Conservation (phyloP, 2,888 invertebrate genomes). For the Keiferia lycopersicella region DNA sequence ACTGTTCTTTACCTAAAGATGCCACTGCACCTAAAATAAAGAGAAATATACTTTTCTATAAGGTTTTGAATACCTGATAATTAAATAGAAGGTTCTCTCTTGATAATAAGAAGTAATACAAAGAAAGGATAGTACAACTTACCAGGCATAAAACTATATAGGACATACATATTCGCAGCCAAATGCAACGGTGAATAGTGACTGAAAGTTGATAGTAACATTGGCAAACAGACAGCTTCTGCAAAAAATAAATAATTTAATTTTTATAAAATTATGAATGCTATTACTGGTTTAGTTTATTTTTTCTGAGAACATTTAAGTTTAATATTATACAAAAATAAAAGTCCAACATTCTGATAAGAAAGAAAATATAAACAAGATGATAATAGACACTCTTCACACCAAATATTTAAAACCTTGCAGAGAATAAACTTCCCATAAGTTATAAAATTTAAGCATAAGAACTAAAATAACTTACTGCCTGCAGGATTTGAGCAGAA, state of each 20-base stretch:
- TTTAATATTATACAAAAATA: too few species aligned
- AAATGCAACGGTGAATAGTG: constrained; percentile 94
- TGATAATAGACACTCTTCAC: too few species aligned
- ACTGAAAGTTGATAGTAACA: constrained; percentile 97
- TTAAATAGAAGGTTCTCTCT: too few species aligned
- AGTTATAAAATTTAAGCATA: background rate
- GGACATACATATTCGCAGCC: constrained; percentile 97
- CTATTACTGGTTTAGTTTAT: too few species aligned
- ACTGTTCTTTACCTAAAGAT: constrained; percentile 94
- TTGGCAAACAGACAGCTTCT: constrained; percentile 91
- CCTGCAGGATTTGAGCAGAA: constrained; percentile 92
- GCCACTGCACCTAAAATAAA: constrained; percentile 82
- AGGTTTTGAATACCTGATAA: too few species aligned
- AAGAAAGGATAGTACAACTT: constrained; percentile 27
- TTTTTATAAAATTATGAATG: background rate
- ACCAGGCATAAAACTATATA: constrained; percentile 90
- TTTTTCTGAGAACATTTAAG: too few species aligned
- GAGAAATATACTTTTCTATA: too few species aligned
- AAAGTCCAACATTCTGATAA: too few species aligned
- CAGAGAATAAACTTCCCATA: too few species aligned
- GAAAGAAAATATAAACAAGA: too few species aligned
- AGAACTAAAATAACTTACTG: constrained; percentile 74
- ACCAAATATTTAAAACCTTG: too few species aligned
- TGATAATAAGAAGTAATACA: background rate
- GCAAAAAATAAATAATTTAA: constrained; percentile 44